Evolutionary conservation across 2,888 invertebrate genomes (phyloP).

Genomic region (Eumacrocentrus americanus): DNA sequence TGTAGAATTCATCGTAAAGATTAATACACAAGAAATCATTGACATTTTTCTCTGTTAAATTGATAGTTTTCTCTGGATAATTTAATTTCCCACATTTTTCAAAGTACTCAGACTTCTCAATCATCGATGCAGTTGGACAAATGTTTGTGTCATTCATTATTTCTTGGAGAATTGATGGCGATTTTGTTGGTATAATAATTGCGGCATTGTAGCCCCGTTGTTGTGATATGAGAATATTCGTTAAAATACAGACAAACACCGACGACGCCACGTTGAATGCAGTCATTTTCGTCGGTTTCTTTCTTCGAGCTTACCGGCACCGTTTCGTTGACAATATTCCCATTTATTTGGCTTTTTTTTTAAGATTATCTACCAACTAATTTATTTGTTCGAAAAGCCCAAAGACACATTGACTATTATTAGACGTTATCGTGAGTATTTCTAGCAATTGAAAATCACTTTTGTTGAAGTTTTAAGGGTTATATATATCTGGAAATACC

Average conservation of each 20-base stretch:
- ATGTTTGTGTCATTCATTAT: conserved; percentile 11
- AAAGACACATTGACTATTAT: too few species aligned
- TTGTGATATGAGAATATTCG: neutral
- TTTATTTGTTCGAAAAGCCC: too few species aligned
- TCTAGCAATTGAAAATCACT: too few species aligned
- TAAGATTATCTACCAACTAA: neutral
- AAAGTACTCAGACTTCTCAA: conserved; percentile 23
- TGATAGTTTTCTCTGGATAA: neutral
- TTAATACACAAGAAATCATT: conserved; percentile 40
- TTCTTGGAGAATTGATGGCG: conserved; percentile 5
- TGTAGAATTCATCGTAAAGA: conserved; percentile 36
- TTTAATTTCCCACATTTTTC: conserved; percentile 15
- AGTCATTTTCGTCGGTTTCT: neutral
- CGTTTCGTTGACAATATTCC: neutral
- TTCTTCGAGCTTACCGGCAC: neutral
- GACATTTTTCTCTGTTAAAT: neutral
- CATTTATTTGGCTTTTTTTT: neutral
- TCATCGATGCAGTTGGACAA: conserved; percentile 8
- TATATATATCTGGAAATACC: too few species aligned
- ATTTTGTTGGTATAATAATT: neutral
- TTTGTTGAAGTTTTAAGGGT: too few species aligned
- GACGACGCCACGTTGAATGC: neutral
- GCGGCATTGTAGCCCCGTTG: neutral
- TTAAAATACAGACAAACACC: neutral
- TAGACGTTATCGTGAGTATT: too few species aligned